Evolutionary conservation across 2,113 vertebrate genomes (phyloP).

Genomic region (Dolichotis patagonum): DNA sequence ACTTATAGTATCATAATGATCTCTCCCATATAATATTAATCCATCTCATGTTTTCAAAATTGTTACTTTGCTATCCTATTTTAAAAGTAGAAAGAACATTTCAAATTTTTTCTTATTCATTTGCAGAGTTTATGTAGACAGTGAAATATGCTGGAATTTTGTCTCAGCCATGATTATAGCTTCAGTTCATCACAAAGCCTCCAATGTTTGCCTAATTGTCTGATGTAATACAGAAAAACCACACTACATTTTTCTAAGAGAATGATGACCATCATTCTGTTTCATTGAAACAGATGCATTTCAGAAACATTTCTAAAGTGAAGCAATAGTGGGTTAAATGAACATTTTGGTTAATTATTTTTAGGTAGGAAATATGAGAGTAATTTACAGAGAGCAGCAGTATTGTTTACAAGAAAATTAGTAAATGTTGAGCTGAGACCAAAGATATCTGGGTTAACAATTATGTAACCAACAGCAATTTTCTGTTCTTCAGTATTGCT

Average conservation of each 20-base stretch:
- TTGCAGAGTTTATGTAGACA: conserved; percentile 71
- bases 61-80: conserved; percentile 44
- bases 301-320: conserved; percentile 62
- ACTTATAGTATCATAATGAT: neutral
- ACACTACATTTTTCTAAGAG: conserved; percentile 60
- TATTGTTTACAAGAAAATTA: conserved; percentile 14
- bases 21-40: neutral
- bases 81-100: conserved; percentile 54
- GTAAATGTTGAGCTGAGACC: conserved; percentile 14
- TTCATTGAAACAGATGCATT: conserved; percentile 62
- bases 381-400: conserved; percentile 28
- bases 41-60: neutral
- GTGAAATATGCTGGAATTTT: conserved; percentile 63
- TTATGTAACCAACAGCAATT: neutral
- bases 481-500: neutral
- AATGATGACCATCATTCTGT: conserved; percentile 54
- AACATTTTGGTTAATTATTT: conserved; percentile 65
- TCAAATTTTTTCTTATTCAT: conserved; percentile 45
- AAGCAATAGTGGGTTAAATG: conserved; percentile 38
- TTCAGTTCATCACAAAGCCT: conserved; percentile 36
- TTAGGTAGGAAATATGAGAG: conserved; percentile 32
- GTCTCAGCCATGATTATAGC: conserved; percentile 42
- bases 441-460: neutral
- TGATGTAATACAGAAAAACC: conserved; percentile 67
- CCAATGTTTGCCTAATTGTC: conserved; percentile 49